Base-by-base conservation (phyloP, 1,140 invertebrate species). In the Brachionus koreanus region DNA sequence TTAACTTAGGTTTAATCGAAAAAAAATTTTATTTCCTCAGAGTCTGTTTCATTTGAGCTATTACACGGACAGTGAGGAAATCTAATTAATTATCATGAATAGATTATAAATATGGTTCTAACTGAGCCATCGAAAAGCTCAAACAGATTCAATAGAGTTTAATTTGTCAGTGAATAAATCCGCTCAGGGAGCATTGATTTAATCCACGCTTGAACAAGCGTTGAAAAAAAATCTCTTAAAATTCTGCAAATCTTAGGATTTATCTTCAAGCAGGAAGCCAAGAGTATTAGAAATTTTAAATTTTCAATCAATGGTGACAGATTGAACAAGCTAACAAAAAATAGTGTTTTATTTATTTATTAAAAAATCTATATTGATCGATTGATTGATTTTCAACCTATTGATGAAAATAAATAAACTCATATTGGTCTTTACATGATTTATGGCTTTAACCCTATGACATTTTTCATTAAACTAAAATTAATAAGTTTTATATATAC, bases 401-500 rank as follows among this genome's bases (percentile, higher is more conserved):
- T 37, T 42, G 19, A 39, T 23, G 33, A 72, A 72, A 72, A 72
- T 72, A 72, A 72, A 72, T 39, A 74, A 74, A 25, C 39, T 74
- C 23, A 46, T 46, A 19, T 46, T 74, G 16, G 33, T 69, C 65
- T 39, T 39, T 39, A 37, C 33, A 69, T 69, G 65, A 69, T 69
- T 69, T 69, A 69, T 69, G 37, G 16, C 37, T 37, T 69, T 39
- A 39, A 69, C 65, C 37, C 49, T 39, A 69, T 69, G 65, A 69
- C 65, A 69, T 69, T 69, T 69, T 35, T 65, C 63, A 65, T 65
- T 65, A 65, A 65, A n/a, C 29, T 65, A 65, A 65, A 65, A 65
- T 65, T 65, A 65, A 65, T 65, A 65, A 65, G 63, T 65, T 65
- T 65, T 65, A 33, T 43, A 42, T 72, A 43, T 7, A 39, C 43